These are phyloP conservation scores for Bibio marci DNA, from an alignment of 2,888 invertebrate genomes.

Conservation along the genomic window DNA sequence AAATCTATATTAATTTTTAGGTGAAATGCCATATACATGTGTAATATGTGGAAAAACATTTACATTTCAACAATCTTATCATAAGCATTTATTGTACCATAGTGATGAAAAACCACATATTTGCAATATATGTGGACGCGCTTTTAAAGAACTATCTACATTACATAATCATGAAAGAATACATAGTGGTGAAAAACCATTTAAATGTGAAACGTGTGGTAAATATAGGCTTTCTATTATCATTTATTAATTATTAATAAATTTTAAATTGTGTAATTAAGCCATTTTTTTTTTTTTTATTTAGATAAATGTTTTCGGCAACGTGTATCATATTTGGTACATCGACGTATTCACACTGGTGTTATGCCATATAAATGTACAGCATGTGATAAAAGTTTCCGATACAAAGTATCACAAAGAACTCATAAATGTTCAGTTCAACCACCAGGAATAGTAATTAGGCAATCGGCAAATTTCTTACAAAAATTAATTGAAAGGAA, in stretches of 20 bases:
- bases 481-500: slow-evolving; percentile 30
- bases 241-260: neutral
- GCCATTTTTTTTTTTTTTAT: slow-evolving; percentile 12
- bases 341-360: slow-evolving; percentile 64
- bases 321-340: slow-evolving; percentile 69
- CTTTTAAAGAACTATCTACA: slow-evolving; percentile 75
- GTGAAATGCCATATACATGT: slow-evolving; percentile 78
- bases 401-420: slow-evolving; percentile 71
- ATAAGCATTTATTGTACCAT: slow-evolving; percentile 74
- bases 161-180: slow-evolving; percentile 65
- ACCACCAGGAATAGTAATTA: slow-evolving; percentile 38
- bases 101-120: slow-evolving; percentile 68
- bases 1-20: slow-evolving; percentile 32
- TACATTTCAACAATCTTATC: slow-evolving; percentile 80
- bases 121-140: slow-evolving; percentile 59
- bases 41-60: slow-evolving; percentile 67
- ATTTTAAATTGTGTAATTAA: slow-evolving; percentile 2
- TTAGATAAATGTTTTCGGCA: slow-evolving; percentile 75
- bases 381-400: slow-evolving; percentile 60
- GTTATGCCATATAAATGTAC: slow-evolving; percentile 76
- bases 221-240: slow-evolving; percentile 14
- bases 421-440: slow-evolving; percentile 31
- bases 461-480: slow-evolving; percentile 32
- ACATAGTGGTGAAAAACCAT: slow-evolving; percentile 39
- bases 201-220: slow-evolving; percentile 78